phyloP scores from a whole-genome alignment of 2,113 vertebrate genomes.

The Xiphorhynchus elegans region DNA sequence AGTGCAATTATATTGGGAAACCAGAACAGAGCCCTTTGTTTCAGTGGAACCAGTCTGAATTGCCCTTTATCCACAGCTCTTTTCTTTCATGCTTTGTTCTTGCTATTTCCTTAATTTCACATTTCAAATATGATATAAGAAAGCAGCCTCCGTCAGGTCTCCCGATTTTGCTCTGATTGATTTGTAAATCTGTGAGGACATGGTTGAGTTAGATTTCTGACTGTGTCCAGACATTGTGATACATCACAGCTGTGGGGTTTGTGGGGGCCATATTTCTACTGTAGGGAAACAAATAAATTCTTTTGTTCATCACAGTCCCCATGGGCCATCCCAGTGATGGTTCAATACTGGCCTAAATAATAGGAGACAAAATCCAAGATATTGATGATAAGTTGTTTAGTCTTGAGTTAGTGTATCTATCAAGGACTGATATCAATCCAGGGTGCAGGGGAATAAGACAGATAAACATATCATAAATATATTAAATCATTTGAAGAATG shows the following conservation, averaged over 20 bases:
- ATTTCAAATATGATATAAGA: slow-evolving; percentile 17
- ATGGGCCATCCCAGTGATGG: background rate
- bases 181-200: background rate
- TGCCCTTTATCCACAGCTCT: background rate
- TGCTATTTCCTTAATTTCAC: background rate
- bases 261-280: background rate
- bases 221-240: background rate
- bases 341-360: background rate
- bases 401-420: background rate
- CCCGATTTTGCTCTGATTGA: background rate
- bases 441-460: background rate
- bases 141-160: background rate
- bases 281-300: background rate
- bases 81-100: background rate
- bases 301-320: background rate
- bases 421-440: background rate
- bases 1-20: background rate
- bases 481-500: background rate
- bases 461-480: background rate
- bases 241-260: background rate
- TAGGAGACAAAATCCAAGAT: background rate
- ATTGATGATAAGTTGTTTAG: background rate
- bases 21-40: background rate
- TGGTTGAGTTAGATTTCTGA: background rate
- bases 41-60: background rate